These are phyloP conservation scores for Carterocephalus palaemon DNA, from an alignment of 2,888 invertebrate species.

Conservation along the genomic window DNA sequence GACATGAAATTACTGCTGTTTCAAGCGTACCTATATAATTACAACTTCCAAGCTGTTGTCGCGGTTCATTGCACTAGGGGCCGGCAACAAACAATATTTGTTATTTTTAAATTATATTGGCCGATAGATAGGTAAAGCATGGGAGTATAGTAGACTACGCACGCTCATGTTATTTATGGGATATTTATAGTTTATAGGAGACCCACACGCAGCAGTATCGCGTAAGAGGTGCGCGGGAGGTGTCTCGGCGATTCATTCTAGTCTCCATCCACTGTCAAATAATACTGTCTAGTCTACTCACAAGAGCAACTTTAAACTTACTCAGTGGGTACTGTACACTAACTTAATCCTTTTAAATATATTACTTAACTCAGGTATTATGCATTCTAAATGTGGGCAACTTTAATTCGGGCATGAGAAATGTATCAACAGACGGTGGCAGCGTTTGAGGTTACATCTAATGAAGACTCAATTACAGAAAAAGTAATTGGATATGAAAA, in stretches of 20 bases:
- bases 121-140: slow-evolving; percentile 48
- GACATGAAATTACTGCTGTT: slow-evolving; percentile 11
- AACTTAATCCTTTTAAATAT: slow-evolving; percentile 11
- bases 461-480: too few species aligned
- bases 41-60: slow-evolving; percentile 1
- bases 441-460: too few species aligned
- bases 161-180: slow-evolving; percentile 50
- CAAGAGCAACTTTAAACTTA: slow-evolving; percentile 5
- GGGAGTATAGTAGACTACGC: slow-evolving; percentile 53
- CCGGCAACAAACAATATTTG: slow-evolving; percentile 31
- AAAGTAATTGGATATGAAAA: too few species aligned
- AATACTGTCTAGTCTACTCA: slow-evolving; percentile 11
- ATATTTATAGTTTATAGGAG: slow-evolving; percentile 54
- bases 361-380: slow-evolving; percentile 14
- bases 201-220: slow-evolving; percentile 67
- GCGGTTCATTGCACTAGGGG: slow-evolving; percentile 17
- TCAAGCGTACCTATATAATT: slow-evolving; percentile 1
- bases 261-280: slow-evolving; percentile 36
- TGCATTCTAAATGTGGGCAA: slow-evolving; percentile 15
- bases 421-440: slow-evolving; percentile 14
- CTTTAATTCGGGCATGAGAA: slow-evolving; percentile 19
- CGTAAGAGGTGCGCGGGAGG: slow-evolving; percentile 63
- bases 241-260: slow-evolving; percentile 62
- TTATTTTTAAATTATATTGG: slow-evolving; percentile 40
- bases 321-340: neutral